These are phyloP conservation scores for Drosophila sordidula DNA, from an alignment of 2,888 invertebrate species.

Conservation along the genomic window DNA sequence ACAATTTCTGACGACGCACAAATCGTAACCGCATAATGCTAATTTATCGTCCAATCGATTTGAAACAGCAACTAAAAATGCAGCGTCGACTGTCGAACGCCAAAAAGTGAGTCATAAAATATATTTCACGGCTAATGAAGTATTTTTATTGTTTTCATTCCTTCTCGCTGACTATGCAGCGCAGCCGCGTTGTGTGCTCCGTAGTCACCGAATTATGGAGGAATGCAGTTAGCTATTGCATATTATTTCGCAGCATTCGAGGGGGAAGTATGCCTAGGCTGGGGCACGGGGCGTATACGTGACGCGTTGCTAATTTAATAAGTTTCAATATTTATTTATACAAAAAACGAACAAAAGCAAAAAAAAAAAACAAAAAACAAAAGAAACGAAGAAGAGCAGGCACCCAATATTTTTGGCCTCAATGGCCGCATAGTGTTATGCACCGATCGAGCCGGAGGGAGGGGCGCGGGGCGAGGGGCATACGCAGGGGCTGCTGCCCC, in stretches of 20 bases:
- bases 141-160: background rate
- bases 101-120: slow-evolving; percentile 62
- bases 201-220: background rate
- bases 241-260: slow-evolving; percentile 1
- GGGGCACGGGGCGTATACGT: slow-evolving; percentile 46
- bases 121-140: slow-evolving; percentile 53
- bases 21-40: slow-evolving; percentile 71
- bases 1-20: slow-evolving; percentile 38
- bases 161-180: slow-evolving; percentile 2
- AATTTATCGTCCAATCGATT: slow-evolving; percentile 77
- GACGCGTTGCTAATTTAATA: slow-evolving; percentile 42
- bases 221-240: slow-evolving; percentile 4
- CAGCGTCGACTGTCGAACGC: slow-evolving; percentile 28
- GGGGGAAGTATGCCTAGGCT: slow-evolving; percentile 29
- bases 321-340: slow-evolving; percentile 50
- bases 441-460: background rate
- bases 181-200: background rate
- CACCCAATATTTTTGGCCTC: background rate
- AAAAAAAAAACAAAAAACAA: background rate
- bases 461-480: background rate
- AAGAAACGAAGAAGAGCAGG: background rate
- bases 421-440: slow-evolving; percentile 1
- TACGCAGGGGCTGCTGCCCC: slow-evolving; percentile 37
- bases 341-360: background rate
- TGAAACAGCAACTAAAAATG: slow-evolving; percentile 73